Conservation (phyloP, 2,797 vertebrate genomes). For the Lophius americanus region DNA sequence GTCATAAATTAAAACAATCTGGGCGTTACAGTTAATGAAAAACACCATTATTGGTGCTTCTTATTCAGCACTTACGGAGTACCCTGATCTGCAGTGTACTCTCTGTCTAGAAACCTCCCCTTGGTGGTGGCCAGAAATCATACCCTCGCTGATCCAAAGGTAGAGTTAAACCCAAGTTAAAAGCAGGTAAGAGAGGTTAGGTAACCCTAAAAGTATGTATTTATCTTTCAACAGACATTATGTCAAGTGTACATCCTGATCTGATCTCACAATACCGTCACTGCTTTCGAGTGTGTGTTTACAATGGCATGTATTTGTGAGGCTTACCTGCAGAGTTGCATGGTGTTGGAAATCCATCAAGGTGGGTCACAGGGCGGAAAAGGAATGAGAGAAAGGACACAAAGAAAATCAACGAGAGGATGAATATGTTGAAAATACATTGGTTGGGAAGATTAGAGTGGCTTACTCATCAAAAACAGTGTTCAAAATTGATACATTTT, state of each 20-base stretch:
- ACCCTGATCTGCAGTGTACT: conserved; percentile 10
- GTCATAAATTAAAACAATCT: conserved; percentile 15
- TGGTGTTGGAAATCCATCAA: conserved; percentile 34
- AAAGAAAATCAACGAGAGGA: conserved; percentile 55
- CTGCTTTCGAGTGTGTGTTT: background rate
- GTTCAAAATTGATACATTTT: conserved; percentile 31
- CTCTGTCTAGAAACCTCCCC: conserved; percentile 26
- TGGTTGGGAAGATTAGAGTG: conserved; percentile 26
- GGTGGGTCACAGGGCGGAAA: conserved; percentile 26
- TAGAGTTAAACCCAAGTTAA: conserved; percentile 29
- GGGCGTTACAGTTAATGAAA: conserved; percentile 14
- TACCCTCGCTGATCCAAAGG: conserved; percentile 19
- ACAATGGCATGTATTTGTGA: conserved; percentile 13
- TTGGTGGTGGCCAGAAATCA: conserved; percentile 35
- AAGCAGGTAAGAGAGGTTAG: conserved; percentile 32
- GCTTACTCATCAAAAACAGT: conserved; percentile 10
- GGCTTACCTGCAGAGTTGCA: conserved; percentile 68
- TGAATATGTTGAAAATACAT: conserved; percentile 49
- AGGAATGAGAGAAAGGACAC: conserved; percentile 28
- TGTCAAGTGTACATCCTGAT: background rate
- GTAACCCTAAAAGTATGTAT: background rate
- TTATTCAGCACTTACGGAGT: conserved; percentile 3
- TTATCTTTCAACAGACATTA: background rate
- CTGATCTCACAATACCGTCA: background rate
- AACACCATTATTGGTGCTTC: conserved; percentile 30